Percentiles rank a stretch among this genome's conserved stretches.
Evolutionary conservation across 2,888 invertebrate species (phyloP).

Genomic region (Agrochola lychnidis): DNA sequence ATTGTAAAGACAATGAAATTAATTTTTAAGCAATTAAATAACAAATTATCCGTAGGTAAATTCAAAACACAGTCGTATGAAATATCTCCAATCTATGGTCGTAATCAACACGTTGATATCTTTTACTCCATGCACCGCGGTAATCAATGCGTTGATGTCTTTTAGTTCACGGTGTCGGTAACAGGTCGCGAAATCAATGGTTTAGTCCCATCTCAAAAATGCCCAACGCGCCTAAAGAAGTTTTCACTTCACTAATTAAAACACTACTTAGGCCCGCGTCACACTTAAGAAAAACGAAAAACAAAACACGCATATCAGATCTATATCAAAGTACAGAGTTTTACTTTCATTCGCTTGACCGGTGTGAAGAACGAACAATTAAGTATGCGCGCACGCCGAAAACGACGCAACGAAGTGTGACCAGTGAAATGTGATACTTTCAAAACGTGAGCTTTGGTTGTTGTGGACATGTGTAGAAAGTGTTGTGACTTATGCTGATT

Average conservation of each 20-base stretch:
- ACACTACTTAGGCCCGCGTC: not conserved
- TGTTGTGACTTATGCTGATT: constrained; percentile 6
- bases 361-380: constrained; percentile 55
- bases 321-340: constrained; percentile 50
- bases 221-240: no score
- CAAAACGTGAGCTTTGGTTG: constrained; percentile 76
- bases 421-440: constrained; percentile 81
- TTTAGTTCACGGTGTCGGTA: no score
- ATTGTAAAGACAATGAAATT: no score
- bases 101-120: no score
- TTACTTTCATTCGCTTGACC: constrained; percentile 64
- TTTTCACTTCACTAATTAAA: not conserved
- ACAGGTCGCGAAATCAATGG: no score
- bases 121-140: no score
- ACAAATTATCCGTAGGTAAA: no score
- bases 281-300: not conserved
- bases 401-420: constrained; percentile 77
- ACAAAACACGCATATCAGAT: constrained; percentile 25
- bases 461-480: constrained; percentile 50
- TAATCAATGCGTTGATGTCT: no score
- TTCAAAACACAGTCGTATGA: no score
- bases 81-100: no score
- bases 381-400: constrained; percentile 60
- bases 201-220: no score
- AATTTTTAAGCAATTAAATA: no score